These are phyloP conservation scores for Tinamus major DNA, from an alignment of 2,797 vertebrate genomes.

Conservation along the genomic window DNA sequence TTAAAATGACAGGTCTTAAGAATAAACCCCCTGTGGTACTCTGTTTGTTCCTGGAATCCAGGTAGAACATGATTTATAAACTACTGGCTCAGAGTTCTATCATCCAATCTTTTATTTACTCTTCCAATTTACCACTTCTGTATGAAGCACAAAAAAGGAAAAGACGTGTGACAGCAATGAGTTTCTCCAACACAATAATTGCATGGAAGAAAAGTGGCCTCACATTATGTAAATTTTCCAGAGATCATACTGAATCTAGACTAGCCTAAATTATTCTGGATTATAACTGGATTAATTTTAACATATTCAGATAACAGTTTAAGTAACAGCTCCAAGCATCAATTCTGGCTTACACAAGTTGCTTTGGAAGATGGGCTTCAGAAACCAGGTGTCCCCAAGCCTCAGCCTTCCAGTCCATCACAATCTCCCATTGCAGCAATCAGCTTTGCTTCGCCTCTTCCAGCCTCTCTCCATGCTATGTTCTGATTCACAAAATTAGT, in stretches of 20 bases:
- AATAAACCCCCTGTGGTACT: background rate
- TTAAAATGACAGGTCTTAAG: background rate
- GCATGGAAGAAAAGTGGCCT: background rate
- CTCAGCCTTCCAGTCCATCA: background rate
- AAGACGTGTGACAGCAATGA: background rate
- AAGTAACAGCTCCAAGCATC: background rate
- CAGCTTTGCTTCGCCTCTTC: background rate
- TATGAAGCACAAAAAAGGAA: background rate
- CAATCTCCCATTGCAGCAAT: background rate
- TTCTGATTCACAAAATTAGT: background rate
- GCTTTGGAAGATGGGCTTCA: background rate
- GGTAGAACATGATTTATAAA: background rate
- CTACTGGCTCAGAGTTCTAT: background rate
- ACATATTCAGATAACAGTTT: background rate
- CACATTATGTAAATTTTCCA: background rate
- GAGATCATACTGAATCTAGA: background rate
- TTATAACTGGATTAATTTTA: background rate
- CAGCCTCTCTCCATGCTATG: background rate
- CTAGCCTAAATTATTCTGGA: background rate
- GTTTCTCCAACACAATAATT: background rate
- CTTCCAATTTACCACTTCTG: background rate
- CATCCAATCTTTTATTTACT: background rate
- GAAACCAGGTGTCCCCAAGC: rapidly evolving
- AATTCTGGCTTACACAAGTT: background rate
- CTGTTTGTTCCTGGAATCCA: background rate